Conservation (phyloP, 2,888 invertebrate genomes). For the Clistopyga incitator region DNA sequence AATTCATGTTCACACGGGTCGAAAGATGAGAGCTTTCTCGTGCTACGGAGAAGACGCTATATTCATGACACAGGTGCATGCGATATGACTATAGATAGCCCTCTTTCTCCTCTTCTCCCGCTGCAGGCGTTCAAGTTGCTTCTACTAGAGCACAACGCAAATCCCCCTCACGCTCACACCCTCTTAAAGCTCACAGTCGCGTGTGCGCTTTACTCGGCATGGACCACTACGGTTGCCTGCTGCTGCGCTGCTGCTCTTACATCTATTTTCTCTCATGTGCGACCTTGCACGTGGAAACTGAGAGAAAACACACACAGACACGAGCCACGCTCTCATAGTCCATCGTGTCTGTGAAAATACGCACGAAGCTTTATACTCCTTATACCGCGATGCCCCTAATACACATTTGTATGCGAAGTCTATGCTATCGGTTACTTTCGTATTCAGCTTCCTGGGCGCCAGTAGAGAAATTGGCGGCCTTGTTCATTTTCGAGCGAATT, state of each 20-base stretch:
- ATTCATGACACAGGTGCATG: background rate
- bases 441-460: background rate
- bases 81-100: slow-evolving; percentile 4
- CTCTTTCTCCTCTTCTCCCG: background rate
- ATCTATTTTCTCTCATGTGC: slow-evolving; percentile 59
- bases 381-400: slow-evolving; percentile 6
- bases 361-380: slow-evolving; percentile 31
- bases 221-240: slow-evolving; percentile 3
- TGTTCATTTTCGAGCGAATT: background rate
- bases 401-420: slow-evolving; percentile 16
- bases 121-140: slow-evolving; percentile 18
- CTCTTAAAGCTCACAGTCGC: slow-evolving; percentile 23
- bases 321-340: background rate
- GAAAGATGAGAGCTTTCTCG: background rate
- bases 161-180: slow-evolving; percentile 23
- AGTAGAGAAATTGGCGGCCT: no score
- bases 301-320: slow-evolving; percentile 30
- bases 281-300: slow-evolving; percentile 59
- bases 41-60: background rate
- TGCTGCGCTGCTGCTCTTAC: slow-evolving; percentile 36
- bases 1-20: background rate
- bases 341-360: slow-evolving; percentile 1
- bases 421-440: background rate
- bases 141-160: slow-evolving; percentile 19
- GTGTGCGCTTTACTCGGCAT: slow-evolving; percentile 8